Percentiles rank a stretch among this genome's conserved stretches.
Conservation (phyloP, 2,113 vertebrate species). For the Crotalus viridis region DNA sequence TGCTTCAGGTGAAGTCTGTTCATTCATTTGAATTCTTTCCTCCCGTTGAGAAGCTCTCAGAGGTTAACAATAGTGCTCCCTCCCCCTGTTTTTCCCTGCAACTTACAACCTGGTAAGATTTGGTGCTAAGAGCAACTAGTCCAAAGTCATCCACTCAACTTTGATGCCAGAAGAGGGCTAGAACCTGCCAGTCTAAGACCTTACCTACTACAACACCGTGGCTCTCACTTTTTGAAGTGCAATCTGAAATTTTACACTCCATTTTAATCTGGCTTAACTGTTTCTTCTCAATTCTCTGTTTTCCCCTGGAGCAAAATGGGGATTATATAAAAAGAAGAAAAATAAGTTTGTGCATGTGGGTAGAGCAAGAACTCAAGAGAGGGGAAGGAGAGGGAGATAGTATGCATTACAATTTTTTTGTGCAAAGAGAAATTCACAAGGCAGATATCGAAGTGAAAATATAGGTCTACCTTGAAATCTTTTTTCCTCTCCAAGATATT, state of each 20-base stretch:
- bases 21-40: not conserved
- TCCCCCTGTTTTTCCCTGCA: not conserved
- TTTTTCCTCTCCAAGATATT: not conserved
- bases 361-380: not conserved
- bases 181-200: not conserved
- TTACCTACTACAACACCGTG: not conserved
- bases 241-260: not conserved
- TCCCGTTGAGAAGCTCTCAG: not conserved
- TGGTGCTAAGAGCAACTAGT: not conserved
- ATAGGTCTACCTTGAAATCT: not conserved
- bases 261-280: not conserved
- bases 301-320: not conserved
- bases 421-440: not conserved
- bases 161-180: not conserved
- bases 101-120: not conserved
- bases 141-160: not conserved
- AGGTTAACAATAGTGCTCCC: not conserved
- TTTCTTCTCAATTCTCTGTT: not conserved
- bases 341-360: not conserved
- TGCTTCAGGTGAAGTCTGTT: not conserved
- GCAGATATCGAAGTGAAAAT: not conserved
- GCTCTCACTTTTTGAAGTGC: not conserved
- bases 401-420: not conserved
- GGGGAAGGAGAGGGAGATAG: not conserved
- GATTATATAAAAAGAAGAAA: not conserved